Conservation (phyloP, 2,113 vertebrate species). For the Cinclus mexicanus region DNA sequence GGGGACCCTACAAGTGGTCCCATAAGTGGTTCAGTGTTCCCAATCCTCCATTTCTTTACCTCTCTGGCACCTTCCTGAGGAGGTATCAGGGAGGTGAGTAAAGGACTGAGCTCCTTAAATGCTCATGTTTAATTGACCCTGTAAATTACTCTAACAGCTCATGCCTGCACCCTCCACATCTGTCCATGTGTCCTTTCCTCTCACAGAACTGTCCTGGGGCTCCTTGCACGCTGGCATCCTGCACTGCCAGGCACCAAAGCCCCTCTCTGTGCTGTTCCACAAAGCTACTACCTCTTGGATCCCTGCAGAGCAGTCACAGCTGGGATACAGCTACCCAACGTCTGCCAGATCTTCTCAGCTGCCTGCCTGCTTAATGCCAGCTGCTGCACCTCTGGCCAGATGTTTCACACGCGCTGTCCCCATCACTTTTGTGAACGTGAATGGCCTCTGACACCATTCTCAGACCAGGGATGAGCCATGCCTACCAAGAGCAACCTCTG, state of each 20-base stretch:
- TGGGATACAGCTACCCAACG: background rate
- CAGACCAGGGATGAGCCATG: background rate
- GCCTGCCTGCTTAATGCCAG: background rate
- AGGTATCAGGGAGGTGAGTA: background rate
- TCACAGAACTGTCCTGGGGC: accelerated
- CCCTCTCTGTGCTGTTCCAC: background rate
- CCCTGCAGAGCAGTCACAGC: background rate
- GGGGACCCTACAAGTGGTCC: background rate
- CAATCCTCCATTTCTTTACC: background rate
- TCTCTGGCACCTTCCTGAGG: background rate
- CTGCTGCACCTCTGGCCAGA: background rate
- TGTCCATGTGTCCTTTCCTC: background rate
- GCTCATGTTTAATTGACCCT: background rate
- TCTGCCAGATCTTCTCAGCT: background rate
- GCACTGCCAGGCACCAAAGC: background rate
- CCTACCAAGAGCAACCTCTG: background rate
- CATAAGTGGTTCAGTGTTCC: background rate
- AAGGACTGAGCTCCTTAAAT: background rate
- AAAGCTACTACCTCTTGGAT: background rate
- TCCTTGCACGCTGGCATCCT: background rate
- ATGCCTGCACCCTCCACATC: background rate
- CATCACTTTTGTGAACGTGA: background rate
- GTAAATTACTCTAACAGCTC: background rate
- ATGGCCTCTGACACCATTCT: background rate
- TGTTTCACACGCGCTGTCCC: background rate